Conservation (phyloP, 1,140 invertebrate genomes). For the Conopomorpha cramerella region DNA sequence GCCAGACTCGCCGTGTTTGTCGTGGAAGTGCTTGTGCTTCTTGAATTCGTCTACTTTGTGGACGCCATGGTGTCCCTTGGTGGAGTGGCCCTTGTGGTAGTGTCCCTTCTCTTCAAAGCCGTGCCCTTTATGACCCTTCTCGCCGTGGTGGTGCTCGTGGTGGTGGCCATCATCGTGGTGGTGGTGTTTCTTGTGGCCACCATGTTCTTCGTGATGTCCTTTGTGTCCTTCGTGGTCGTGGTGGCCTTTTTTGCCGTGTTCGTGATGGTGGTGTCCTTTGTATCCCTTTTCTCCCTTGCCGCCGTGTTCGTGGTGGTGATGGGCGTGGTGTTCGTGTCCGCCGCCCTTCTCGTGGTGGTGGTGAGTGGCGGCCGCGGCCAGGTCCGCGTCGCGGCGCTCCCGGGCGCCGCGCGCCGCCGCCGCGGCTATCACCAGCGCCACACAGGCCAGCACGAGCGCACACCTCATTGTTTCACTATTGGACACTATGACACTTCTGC, state of each 20-base stretch:
- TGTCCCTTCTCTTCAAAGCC: conserved; percentile 63
- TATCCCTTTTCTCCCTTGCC: conserved; percentile 59
- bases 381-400: conserved; percentile 38
- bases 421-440: too few relatives aligned
- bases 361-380: conserved; percentile 54
- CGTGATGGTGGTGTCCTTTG: conserved; percentile 68
- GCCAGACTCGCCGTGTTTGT: conserved; percentile 75
- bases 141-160: conserved; percentile 72
- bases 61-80: conserved; percentile 75
- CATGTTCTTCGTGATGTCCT: conserved; percentile 72
- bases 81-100: conserved; percentile 77
- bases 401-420: too few relatives aligned
- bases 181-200: conserved; percentile 74
- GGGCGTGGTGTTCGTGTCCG: conserved; percentile 53
- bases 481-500: too few relatives aligned
- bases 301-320: conserved; percentile 60
- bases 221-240: conserved; percentile 72
- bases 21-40: conserved; percentile 67
- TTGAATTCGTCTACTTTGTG: conserved; percentile 75
- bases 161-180: conserved; percentile 75
- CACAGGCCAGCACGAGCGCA: too few relatives aligned
- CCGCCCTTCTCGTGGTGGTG: conserved; percentile 62
- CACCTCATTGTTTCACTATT: too few relatives aligned
- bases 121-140: conserved; percentile 68
- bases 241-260: conserved; percentile 72